phyloP scores from a whole-genome alignment of 2,888 invertebrate genomes.

The Neria commutata region DNA sequence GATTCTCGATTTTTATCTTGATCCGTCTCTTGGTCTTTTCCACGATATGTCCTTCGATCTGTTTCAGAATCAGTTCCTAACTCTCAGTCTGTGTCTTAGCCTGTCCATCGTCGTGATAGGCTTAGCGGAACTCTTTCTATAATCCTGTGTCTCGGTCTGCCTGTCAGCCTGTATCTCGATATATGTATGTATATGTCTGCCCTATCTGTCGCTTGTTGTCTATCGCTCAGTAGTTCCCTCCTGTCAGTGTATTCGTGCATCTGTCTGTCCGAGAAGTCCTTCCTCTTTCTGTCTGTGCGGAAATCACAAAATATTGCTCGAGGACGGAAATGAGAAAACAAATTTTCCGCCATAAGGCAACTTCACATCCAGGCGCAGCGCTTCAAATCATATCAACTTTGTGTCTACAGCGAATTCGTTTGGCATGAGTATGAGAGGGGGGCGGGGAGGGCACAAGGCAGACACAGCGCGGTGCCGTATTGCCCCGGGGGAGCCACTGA shows the following conservation, averaged over 20 bases:
- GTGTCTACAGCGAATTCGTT: constrained; percentile 2
- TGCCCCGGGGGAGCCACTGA: not conserved
- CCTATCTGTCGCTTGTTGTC: not conserved
- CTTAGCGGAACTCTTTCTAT: too few relatives aligned
- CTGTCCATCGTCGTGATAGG: too few relatives aligned
- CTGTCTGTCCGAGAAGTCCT: not conserved
- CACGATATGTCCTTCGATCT: not conserved
- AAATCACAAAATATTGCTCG: constrained; percentile 56
- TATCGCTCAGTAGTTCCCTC: not conserved
- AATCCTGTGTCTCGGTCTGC: constrained; percentile 4
- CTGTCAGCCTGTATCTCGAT: not conserved
- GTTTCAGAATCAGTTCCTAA: constrained; percentile 23
- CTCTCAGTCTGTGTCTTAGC: constrained; percentile 7
- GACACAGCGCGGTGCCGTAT: not conserved
- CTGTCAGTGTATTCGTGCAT: not conserved
- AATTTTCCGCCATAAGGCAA: constrained; percentile 26
- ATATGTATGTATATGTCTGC: not conserved
- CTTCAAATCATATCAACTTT: too few relatives aligned
- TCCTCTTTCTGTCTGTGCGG: constrained; percentile 42
- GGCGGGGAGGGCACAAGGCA: not conserved
- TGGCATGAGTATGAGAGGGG: not conserved
- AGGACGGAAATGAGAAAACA: constrained; percentile 43
- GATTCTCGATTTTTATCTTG: not conserved
- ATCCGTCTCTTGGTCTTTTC: constrained; percentile 26
- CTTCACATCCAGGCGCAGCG: not conserved